Percentiles rank a stretch among this genome's conserved stretches.
Conservation (phyloP, 1,140 invertebrate genomes). For the Acromyrmex heyeri region DNA sequence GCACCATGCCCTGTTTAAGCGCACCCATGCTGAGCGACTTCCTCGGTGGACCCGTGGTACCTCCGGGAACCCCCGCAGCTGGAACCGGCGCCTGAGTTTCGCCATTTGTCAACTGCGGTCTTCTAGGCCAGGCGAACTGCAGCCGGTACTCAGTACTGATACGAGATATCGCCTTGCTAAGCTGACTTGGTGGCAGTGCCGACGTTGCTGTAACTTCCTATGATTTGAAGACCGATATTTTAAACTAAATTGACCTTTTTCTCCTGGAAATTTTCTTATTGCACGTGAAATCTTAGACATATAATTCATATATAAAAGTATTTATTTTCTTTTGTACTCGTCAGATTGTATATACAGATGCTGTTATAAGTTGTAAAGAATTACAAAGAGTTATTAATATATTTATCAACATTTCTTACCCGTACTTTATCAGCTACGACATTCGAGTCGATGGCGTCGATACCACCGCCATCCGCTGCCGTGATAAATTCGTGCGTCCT, state of each 20-base stretch:
- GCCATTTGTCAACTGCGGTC: slow-evolving; percentile 87
- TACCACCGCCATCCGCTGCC: slow-evolving; percentile 87
- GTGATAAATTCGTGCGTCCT: slow-evolving; percentile 93
- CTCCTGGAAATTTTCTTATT: background rate
- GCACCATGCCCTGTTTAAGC: slow-evolving; percentile 89
- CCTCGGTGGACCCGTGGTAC: slow-evolving; percentile 88
- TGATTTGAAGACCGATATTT: slow-evolving; percentile 11
- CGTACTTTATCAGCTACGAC: slow-evolving; percentile 85
- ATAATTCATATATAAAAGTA: background rate
- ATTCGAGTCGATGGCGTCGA: slow-evolving; percentile 85
- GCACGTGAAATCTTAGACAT: background rate
- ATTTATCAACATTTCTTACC: slow-evolving; percentile 60
- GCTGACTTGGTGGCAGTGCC: slow-evolving; percentile 87
- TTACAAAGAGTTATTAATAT: background rate
- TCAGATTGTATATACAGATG: background rate
- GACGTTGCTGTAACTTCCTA: slow-evolving; percentile 86
- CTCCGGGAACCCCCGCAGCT: slow-evolving; percentile 84
- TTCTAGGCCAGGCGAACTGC: slow-evolving; percentile 94
- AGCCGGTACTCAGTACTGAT: slow-evolving; percentile 95
- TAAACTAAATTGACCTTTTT: background rate
- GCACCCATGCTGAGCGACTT: slow-evolving; percentile 96
- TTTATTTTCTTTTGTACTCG: background rate
- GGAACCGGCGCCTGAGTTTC: slow-evolving; percentile 85
- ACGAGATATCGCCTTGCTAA: slow-evolving; percentile 91
- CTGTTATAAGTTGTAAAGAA: background rate